Evolutionary conservation across 1,140 invertebrate genomes (phyloP), one percentile per base, ranked within the genome.

Genomic region (Diachasma alloeum): DNA sequence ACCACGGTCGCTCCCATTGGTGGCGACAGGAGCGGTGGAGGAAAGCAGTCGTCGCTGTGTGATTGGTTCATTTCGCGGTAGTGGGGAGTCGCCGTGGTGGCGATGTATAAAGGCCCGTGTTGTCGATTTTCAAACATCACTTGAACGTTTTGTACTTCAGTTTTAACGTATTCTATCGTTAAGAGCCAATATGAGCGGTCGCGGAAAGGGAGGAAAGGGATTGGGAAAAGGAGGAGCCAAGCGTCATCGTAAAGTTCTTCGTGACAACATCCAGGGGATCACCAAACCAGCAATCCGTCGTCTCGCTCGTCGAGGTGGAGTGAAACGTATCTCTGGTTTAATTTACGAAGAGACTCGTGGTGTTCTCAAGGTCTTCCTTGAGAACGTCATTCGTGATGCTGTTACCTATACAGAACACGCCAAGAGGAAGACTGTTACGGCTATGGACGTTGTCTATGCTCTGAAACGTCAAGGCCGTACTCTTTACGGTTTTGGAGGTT

Each of bases 171-270:
- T n/a, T n/a, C n/a, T n/a, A n/a, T n/a, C n/a, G n/a, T n/a, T n/a
- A n/a, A n/a, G n/a, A n/a, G 44, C 19, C 3, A 66, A 66, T 0
- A 66, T 66, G 59, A 66, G 24, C 31, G 59, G 59, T 36, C 59
- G 59, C 24, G 59, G 59, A 15, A 66, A 66, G 31, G 59, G 59
- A 66, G 59, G 59, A 0, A 66, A 66, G 1, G 59, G 59, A 66
- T 66, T 66, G 26, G 59, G 59, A 66, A 66, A 66, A 66, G 59
- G 59, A 66, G 59, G 59, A 66, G 59, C 59, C 10, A 66, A 66
- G 15, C 59, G 59, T n/a, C 59, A 66, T 66, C 59, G 59, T 66
- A 66, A 66, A 31, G 59, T 66, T 4, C 22, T 66, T 17, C 59
- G 59, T 66, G 59, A 66, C 31, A 66, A 66, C 31, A 66, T 66